phyloP scores from a whole-genome alignment of 2,888 invertebrate species.

The Volucella inflata region DNA sequence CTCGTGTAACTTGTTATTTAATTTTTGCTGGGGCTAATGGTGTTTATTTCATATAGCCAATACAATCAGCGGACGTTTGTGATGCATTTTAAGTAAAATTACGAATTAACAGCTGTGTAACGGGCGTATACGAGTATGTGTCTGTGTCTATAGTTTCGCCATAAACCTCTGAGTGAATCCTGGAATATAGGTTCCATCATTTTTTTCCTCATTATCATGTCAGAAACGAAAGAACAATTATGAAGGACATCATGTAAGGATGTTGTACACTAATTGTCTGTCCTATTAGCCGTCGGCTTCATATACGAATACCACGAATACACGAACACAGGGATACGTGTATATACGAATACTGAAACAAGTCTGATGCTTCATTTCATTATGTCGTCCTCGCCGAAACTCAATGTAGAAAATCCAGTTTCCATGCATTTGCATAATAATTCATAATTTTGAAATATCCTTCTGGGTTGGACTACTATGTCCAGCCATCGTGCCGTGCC shows the following conservation, averaged over 20 bases:
- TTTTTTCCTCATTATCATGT: slow-evolving; percentile 12
- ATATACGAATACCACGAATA: not conserved
- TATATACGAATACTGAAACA: not conserved
- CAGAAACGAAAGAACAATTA: slow-evolving; percentile 52
- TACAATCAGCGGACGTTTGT: slow-evolving; percentile 17
- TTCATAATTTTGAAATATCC: slow-evolving; percentile 60
- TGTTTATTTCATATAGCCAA: slow-evolving; percentile 30
- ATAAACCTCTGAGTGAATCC: slow-evolving; percentile 34
- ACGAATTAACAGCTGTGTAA: slow-evolving; percentile 1
- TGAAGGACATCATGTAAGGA: slow-evolving; percentile 5
- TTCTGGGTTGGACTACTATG: not conserved
- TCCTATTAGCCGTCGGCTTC: slow-evolving; percentile 36
- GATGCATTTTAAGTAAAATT: slow-evolving; percentile 35
- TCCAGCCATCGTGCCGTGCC: not conserved
- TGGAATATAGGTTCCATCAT: slow-evolving; percentile 22
- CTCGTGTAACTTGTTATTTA: slow-evolving; percentile 37
- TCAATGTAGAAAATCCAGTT: slow-evolving; percentile 72
- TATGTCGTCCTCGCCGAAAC: slow-evolving; percentile 57
- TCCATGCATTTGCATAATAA: slow-evolving; percentile 75
- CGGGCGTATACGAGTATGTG: too few species aligned
- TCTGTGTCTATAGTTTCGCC: slow-evolving; percentile 7
- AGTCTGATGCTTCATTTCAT: slow-evolving; percentile 44
- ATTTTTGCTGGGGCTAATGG: slow-evolving; percentile 12
- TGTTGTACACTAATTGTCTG: slow-evolving; percentile 53
- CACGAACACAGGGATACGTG: not conserved